Conservation (phyloP, 2,113 vertebrate species). For the Piprites chloris region DNA sequence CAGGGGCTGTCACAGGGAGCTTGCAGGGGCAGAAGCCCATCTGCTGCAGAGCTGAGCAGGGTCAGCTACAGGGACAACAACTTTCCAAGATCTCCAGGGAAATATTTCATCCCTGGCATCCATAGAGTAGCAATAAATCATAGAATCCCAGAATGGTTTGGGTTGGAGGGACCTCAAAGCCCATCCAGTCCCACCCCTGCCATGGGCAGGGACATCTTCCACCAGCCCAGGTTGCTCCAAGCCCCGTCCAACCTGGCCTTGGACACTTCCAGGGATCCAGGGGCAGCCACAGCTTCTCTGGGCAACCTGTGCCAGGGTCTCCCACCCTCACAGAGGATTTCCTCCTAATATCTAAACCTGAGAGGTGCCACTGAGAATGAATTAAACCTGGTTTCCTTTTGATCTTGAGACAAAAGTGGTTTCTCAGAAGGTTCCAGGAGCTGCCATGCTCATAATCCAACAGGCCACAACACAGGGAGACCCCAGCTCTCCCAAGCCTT, state of each 20-base stretch:
- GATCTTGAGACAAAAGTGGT: not conserved
- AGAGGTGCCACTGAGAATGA: not conserved
- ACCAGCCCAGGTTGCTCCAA: not conserved
- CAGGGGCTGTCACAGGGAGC: not conserved
- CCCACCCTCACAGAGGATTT: not conserved
- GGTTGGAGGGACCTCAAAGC: not conserved
- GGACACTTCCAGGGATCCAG: not conserved
- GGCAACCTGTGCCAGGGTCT: not conserved
- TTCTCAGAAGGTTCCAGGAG: not conserved
- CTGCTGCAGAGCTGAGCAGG: not conserved
- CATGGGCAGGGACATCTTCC: not conserved
- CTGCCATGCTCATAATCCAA: not conserved
- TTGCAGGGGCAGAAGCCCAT: not conserved
- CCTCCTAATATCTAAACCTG: not conserved
- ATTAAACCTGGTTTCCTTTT: not conserved
- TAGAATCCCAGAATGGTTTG: not conserved
- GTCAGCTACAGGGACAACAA: not conserved
- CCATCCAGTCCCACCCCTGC: not conserved
- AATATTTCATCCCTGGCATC: not conserved
- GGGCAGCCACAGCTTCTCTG: not conserved
- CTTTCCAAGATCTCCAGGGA: not conserved
- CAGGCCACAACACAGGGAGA: rapidly evolving
- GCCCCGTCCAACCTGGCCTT: not conserved
- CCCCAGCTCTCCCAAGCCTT: not conserved
- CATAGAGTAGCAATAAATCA: not conserved